Base-by-base conservation (phyloP, 2,113 vertebrate species). In the Verasper variegatus region DNA sequence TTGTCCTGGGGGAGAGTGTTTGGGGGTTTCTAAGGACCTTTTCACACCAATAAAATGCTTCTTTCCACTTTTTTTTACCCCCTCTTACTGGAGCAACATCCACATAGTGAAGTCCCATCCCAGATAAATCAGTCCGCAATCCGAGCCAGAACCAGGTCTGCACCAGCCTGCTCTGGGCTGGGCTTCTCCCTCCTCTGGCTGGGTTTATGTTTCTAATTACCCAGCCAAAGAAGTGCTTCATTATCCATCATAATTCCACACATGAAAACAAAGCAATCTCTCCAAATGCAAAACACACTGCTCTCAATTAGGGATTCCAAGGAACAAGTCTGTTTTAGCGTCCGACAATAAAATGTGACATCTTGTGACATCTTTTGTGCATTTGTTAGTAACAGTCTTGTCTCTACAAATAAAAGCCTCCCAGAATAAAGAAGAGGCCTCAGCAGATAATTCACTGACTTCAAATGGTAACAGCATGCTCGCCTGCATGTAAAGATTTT, bases 11-110 rank as follows among this genome's bases (percentile, higher is more conserved):
- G 76, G 88, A 83, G 58, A 52, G 56, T 71, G 80, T 86, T 84
- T 82, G 57, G 83, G 74, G 67, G 71, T 74, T 90, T 82, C 74
- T 81, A 58, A 78, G 82, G 80, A 89, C 84, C 85, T 90, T 88
- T 86, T 89, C 85, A 88, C 85, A 89, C 81, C 73, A 88, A 62
- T 89, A 83, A 88, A 88, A 71, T 59, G 54, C 86, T 84, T 82
- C 74, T 88, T 86, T 79, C n/a, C 73, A 68, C 69, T 63, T 45
- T 75, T 82, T 74, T 76, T 61, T 81, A 61, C 49, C 73, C 45
- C 56, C 68, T 82, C 62, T 66, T 61, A 51, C 66, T 79, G 85
- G 73, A 79, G 58, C 60, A 47, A 42, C 75, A 63, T 74, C 52
- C 65, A 62, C 61, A 62, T 42, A 74, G 35, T 27, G 47, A 63